Conservation (phyloP, 2,797 vertebrate species). For the Galaxias olidus region DNA sequence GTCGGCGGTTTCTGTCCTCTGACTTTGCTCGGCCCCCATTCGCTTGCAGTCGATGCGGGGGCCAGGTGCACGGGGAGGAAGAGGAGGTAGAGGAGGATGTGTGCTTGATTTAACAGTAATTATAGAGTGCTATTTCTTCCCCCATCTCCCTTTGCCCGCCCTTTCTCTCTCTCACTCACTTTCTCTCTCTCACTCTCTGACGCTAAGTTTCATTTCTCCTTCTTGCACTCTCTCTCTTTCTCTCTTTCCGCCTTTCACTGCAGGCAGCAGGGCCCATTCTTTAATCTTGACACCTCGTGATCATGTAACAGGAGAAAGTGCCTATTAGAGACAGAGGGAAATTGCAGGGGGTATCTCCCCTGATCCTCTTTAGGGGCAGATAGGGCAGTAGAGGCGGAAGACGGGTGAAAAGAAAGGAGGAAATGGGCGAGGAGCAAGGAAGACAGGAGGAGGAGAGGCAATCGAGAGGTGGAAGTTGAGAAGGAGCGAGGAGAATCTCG, state of each 20-base stretch:
- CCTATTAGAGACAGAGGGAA: slow-evolving; percentile 69
- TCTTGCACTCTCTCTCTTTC: slow-evolving; percentile 63
- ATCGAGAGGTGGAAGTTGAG: slow-evolving; percentile 39
- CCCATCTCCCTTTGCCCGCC: too few relatives aligned
- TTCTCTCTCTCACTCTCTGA: slow-evolving; percentile 65
- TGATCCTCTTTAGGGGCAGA: slow-evolving; percentile 58
- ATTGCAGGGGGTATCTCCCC: slow-evolving; percentile 63
- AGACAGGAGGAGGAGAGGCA: slow-evolving; percentile 21
- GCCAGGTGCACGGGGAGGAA: slow-evolving; percentile 56
- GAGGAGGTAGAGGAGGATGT: slow-evolving; percentile 34
- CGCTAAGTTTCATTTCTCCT: slow-evolving; percentile 49
- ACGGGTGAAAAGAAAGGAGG: slow-evolving; percentile 35
- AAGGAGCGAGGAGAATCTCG: slow-evolving; percentile 52
- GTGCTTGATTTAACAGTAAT: slow-evolving; percentile 80
- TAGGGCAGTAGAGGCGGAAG: slow-evolving; percentile 33
- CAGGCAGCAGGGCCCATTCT: slow-evolving; percentile 71
- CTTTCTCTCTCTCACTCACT: slow-evolving; percentile 60
- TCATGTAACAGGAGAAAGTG: slow-evolving; percentile 70
- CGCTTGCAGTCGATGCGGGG: slow-evolving; percentile 59
- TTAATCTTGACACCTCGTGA: slow-evolving; percentile 79
- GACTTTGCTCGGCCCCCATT: slow-evolving; percentile 60
- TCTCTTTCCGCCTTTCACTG: slow-evolving; percentile 64
- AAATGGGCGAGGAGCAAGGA: background rate
- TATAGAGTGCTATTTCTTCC: slow-evolving; percentile 71
- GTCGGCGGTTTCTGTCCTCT: slow-evolving; percentile 52